phyloP scores from a whole-genome alignment of 2,888 invertebrate genomes.

The Lithophane socia region DNA sequence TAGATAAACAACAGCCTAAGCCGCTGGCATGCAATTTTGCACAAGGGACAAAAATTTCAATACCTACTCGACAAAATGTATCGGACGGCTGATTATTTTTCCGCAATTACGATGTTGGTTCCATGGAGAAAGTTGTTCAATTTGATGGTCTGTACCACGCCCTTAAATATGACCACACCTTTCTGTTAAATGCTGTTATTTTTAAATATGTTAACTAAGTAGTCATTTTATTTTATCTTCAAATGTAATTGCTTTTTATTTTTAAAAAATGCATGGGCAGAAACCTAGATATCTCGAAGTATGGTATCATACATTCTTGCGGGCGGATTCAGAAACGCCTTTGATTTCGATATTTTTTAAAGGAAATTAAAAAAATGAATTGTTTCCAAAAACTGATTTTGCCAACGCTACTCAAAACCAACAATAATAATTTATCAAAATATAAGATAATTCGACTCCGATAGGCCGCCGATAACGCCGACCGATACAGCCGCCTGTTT shows the following conservation, averaged over 20 bases:
- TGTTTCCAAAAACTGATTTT: not conserved
- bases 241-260: too few species aligned
- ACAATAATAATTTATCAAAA: slow-evolving; percentile 66
- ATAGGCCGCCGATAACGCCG: slow-evolving; percentile 49
- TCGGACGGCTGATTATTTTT: too few species aligned
- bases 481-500: slow-evolving; percentile 43
- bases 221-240: not conserved
- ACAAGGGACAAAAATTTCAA: not conserved
- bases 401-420: slow-evolving; percentile 50
- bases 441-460: slow-evolving; percentile 47
- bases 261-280: not conserved
- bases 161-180: too few species aligned
- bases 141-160: too few species aligned
- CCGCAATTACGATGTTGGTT: not conserved
- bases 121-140: not conserved
- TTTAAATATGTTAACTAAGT: too few species aligned
- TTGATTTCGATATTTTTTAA: not conserved
- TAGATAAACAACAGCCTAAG: not conserved
- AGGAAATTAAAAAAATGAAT: not conserved
- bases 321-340: not conserved
- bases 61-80: too few species aligned
- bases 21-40: not conserved
- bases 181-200: too few species aligned
- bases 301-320: not conserved
- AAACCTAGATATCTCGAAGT: not conserved